Evolutionary conservation across 2,113 vertebrate species (phyloP).

Genomic region (Thermophis baileyi): DNA sequence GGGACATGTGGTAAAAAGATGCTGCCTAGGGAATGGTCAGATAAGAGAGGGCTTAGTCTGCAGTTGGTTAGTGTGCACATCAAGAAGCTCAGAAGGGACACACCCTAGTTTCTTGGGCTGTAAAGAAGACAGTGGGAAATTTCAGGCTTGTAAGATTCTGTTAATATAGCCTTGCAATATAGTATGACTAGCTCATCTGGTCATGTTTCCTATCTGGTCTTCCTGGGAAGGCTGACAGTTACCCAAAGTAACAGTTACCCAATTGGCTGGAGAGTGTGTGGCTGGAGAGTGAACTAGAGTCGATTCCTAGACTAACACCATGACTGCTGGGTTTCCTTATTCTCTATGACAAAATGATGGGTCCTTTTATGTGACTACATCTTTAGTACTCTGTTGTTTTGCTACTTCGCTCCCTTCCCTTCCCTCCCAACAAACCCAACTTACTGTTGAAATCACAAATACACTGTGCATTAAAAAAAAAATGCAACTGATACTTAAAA

Average conservation of each 20-base stretch:
- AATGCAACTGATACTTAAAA: conserved; percentile 28
- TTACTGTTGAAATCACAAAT: conserved; percentile 4
- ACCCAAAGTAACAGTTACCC: background rate
- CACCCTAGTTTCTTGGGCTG: background rate
- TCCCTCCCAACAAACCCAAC: background rate
- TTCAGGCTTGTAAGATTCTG: background rate
- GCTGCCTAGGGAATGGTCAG: background rate
- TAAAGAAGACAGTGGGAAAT: background rate
- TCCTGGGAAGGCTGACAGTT: background rate
- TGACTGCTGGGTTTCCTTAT: background rate
- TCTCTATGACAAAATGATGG: background rate
- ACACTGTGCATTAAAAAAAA: background rate
- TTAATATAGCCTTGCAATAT: background rate
- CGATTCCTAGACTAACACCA: background rate
- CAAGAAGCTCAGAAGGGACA: background rate
- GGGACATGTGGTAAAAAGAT: background rate
- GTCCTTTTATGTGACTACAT: background rate
- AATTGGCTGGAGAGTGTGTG: background rate
- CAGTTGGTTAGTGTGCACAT: background rate
- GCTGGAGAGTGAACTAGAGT: background rate
- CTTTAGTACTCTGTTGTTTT: background rate
- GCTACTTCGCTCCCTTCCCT: background rate
- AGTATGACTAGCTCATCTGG: no score
- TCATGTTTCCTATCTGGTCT: no score
- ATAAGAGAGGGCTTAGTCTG: background rate